These are phyloP conservation scores for Microtus montanus DNA, from an alignment of 2,113 vertebrate genomes.

Conservation along the genomic window DNA sequence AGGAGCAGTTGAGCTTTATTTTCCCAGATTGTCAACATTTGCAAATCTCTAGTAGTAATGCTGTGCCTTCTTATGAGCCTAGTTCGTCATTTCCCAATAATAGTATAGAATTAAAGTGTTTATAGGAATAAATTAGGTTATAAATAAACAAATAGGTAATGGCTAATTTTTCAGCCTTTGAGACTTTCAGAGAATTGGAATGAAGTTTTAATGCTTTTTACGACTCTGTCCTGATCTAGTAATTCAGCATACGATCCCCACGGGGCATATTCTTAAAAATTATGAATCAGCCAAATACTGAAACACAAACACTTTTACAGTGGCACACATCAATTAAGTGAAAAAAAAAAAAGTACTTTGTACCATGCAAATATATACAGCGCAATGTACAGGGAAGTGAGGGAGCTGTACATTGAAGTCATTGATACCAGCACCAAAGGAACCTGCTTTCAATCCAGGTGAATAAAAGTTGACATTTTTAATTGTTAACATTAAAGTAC, in stretches of 20 bases:
- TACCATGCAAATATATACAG: not conserved
- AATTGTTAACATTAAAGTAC: conserved; percentile 28
- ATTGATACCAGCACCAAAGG: conserved; percentile 10
- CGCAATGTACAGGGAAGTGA: not conserved
- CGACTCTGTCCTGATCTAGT: conserved; percentile 50
- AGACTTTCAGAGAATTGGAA: conserved; percentile 71
- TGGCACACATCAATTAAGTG: conserved; percentile 51
- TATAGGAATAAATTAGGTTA: conserved; percentile 65
- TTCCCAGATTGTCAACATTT: conserved; percentile 63
- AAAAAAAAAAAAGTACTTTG: conserved; percentile 25
- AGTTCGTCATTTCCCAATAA: conserved; percentile 58
- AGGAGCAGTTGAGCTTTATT: conserved; percentile 62
- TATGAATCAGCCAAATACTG: conserved; percentile 38
- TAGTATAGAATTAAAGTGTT: conserved; percentile 68
- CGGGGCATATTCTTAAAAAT: conserved; percentile 49
- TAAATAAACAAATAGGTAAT: conserved; percentile 61
- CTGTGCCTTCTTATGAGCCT: conserved; percentile 44
- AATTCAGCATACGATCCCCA: conserved; percentile 50
- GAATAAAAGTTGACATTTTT: conserved; percentile 34
- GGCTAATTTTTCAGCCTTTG: conserved; percentile 61
- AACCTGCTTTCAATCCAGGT: conserved; percentile 44
- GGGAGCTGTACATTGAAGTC: not conserved
- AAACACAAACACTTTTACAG: conserved; percentile 52
- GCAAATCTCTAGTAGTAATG: conserved; percentile 52
- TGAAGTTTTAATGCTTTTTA: conserved; percentile 53